A percentile compares a stretch with the other conserved stretches of the same genome.
Conservation (phyloP, 2,888 invertebrate genomes). For the Lasioglossum figueresi region DNA sequence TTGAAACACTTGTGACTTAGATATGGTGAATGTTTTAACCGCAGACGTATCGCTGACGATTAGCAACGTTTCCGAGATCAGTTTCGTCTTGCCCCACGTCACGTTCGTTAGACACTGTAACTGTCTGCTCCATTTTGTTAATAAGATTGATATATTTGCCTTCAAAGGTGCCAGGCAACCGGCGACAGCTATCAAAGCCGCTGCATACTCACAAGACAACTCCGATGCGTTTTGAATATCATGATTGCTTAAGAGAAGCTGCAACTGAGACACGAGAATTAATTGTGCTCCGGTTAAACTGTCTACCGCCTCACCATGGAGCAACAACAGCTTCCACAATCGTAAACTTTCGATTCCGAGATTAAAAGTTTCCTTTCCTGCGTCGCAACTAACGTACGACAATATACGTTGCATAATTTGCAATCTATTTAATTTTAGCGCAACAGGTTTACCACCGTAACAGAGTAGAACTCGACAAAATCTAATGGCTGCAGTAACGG, state of each 20-base stretch:
- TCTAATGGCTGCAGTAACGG: constrained; percentile 89
- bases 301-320: constrained; percentile 73
- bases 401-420: constrained; percentile 85
- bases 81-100: constrained; percentile 77
- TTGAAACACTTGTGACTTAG: constrained; percentile 71
- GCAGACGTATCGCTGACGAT: constrained; percentile 65
- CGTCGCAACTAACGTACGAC: constrained; percentile 85
- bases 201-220: constrained; percentile 79
- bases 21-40: constrained; percentile 71
- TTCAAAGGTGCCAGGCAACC: constrained; percentile 68
- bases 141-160: constrained; percentile 69
- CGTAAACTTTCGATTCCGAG: constrained; percentile 79
- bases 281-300: constrained; percentile 75
- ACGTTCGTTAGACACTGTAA: constrained; percentile 62
- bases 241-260: constrained; percentile 76
- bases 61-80: constrained; percentile 74
- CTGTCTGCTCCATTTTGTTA: constrained; percentile 80
- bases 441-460: constrained; percentile 76
- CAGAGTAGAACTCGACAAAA: constrained; percentile 89
- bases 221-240: constrained; percentile 77
- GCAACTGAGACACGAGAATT: constrained; percentile 76
- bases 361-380: constrained; percentile 72
- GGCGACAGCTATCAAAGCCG: constrained; percentile 76
- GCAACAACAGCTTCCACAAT: constrained; percentile 78
- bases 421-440: constrained; percentile 77